Conservation (phyloP, 2,888 invertebrate species). For the Dastarcus helophoroides region DNA sequence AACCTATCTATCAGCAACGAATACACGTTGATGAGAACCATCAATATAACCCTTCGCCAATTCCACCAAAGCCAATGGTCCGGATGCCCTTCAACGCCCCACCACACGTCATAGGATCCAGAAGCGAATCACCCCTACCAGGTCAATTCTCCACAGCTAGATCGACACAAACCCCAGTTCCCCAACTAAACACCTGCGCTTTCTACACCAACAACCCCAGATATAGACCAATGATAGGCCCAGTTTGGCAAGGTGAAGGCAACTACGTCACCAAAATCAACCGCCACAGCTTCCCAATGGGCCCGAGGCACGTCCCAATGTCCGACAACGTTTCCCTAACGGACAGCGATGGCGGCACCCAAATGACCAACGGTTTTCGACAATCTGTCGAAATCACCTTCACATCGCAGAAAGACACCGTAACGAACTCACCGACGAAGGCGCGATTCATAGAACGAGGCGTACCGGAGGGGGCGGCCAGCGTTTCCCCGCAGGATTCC, state of each 20-base stretch:
- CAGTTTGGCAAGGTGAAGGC: slow-evolving; percentile 26
- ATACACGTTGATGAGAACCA: slow-evolving; percentile 23
- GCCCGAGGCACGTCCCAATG: slow-evolving; percentile 24
- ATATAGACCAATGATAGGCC: slow-evolving; percentile 27
- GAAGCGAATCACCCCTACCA: slow-evolving; percentile 36
- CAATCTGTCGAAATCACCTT: slow-evolving; percentile 21
- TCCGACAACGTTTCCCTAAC: slow-evolving; percentile 29
- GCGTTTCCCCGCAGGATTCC: slow-evolving; percentile 55
- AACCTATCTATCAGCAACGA: slow-evolving; percentile 30
- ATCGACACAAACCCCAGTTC: slow-evolving; percentile 32
- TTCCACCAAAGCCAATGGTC: slow-evolving; percentile 22
- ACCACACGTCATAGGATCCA: slow-evolving; percentile 23
- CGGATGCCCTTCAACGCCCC: slow-evolving; percentile 21
- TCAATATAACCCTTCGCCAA: slow-evolving; percentile 24
- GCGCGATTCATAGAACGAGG: slow-evolving; percentile 47
- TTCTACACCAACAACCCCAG: slow-evolving; percentile 26
- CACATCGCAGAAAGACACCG: slow-evolving; percentile 27
- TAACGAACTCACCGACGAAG: slow-evolving; percentile 46
- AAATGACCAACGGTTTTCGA: slow-evolving; percentile 26
- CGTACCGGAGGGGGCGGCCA: slow-evolving; percentile 63
- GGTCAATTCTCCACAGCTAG: slow-evolving; percentile 34
- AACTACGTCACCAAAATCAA: slow-evolving; percentile 28
- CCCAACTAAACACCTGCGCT: slow-evolving; percentile 24
- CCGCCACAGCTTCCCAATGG: slow-evolving; percentile 30
- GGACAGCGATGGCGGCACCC: slow-evolving; percentile 27